Evolutionary conservation across 2,888 invertebrate species (phyloP), one percentile per base, ranked within the genome.

Genomic region (Eilema griseolum): DNA sequence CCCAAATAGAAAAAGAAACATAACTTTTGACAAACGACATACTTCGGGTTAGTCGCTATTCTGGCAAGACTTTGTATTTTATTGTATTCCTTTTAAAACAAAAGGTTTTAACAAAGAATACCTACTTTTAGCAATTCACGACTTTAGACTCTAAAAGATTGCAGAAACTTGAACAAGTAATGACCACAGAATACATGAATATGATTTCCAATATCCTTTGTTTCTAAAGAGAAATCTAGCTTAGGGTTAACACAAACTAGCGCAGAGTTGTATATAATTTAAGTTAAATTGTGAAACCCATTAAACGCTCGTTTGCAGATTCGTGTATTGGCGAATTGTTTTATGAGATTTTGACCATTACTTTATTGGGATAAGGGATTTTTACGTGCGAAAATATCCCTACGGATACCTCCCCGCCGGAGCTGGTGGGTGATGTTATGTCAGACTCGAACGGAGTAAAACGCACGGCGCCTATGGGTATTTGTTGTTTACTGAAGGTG

Each of bases 11-110:
- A 62, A 24, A 67, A 61, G 26, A 62, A 66, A 61, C n/a, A 26
- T 65, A 67, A 67, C 52, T 62, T 66, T 70, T 70, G 28, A 66
- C 26, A 60, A 63, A 41, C 67, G 41, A 24, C 59, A 56, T 31
- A 60, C 20, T 60, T 20, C 20, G 20, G 60, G 11, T 11, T 60
- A 20, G 28, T 26, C 28, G 60, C 28, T 60, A 20, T 28, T 20
- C 26, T 31, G 10, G 28, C 11, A 2, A 28, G 60, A 7, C 60
- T 28, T 60, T 60, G 28, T 28, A 20, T 60, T 20, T 28, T 8
- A 10, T 60, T n/a, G 20, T 60, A 20, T 37, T 16, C 31, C 7
- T 46, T n/a, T 23, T 24, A 11, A 20, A 52, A 61, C 4, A 46
- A 61, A 41, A 61, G 5, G 33, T n/a, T 66, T 26, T 24, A 37